Base-by-base conservation (phyloP, 1,140 invertebrate species). In the Holotrichia oblita region DNA sequence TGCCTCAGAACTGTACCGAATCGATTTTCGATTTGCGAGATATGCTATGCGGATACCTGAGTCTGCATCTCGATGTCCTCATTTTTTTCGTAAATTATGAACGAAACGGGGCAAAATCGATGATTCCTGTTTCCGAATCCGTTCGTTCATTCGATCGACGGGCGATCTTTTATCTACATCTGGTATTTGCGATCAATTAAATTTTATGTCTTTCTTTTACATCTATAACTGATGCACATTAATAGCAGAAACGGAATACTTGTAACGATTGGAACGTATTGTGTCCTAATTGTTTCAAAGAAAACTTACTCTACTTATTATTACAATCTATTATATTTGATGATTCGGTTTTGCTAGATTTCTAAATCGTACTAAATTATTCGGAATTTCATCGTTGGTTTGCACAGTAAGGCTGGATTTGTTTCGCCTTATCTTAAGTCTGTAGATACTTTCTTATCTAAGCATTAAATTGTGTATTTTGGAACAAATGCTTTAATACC, bases 41-140 rank as follows among this genome's bases (percentile, higher is more conserved):
- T 55, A 17, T 55, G 48, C 48, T 17, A 34, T 34, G 48, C 48
- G 48, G 48, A 55, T 55, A 55, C 48, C 48, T 55, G 48, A 55
- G 14, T n/a, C 48, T 55, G 48, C 48, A 55, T 55, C 48, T n/a
- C 48, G 6, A 55, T 55, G 48, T 55, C 48, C 48, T 55, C 48
- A 55, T 55, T 55, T 55, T 55, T 55, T 17, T 17, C 14, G 27
- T 55, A 55, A 55, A 55, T 55, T 55, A 55, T 55, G 48, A 14
- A n/a, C 48, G 48, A 55, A 3, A n/a, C 2, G n/a, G 14, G 48
- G n/a, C 6, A 6, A 6, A 55, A 55, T 55, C 48, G 14, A 55
- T n/a, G 48, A 34, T 17, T 55, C n/a, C 17, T 14, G 48, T 17
- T 17, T 17, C 6, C 48, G 48, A 17, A 55, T 17, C n/a, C 14